phyloP scores from a whole-genome alignment of 2,888 invertebrate genomes.

The Lumbricus terrestris region DNA sequence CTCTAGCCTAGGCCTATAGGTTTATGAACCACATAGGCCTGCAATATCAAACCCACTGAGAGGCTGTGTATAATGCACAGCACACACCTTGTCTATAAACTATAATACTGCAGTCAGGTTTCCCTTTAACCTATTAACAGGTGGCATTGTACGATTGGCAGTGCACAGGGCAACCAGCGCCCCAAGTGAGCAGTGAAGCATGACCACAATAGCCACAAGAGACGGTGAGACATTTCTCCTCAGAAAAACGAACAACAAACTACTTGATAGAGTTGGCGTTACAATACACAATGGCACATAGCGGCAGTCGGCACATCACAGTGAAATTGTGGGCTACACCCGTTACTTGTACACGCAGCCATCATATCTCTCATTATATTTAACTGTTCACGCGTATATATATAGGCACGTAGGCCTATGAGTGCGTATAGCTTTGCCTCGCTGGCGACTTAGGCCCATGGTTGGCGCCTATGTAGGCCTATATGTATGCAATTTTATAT shows the following conservation, averaged over 20 bases:
- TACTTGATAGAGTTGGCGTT: not conserved
- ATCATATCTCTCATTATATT: no score
- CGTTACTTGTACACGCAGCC: not conserved
- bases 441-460: no score
- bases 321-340: not conserved
- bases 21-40: not conserved
- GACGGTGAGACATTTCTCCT: not conserved
- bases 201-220: not conserved
- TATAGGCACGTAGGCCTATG: not conserved
- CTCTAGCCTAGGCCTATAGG: no score
- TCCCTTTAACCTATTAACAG: not conserved
- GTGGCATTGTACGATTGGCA: not conserved
- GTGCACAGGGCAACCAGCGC: not conserved
- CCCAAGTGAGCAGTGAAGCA: not conserved
- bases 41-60: not conserved
- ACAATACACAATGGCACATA: not conserved
- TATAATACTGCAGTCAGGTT: no score
- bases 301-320: not conserved
- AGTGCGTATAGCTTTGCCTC: not conserved
- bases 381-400: no score
- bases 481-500: not conserved
- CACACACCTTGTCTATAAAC: not conserved
- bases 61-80: not conserved
- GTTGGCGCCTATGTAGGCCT: not conserved
- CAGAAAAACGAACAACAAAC: not conserved